Evolutionary conservation across 2,797 vertebrate species (phyloP).

Genomic region (Aeoliscus strigatus): DNA sequence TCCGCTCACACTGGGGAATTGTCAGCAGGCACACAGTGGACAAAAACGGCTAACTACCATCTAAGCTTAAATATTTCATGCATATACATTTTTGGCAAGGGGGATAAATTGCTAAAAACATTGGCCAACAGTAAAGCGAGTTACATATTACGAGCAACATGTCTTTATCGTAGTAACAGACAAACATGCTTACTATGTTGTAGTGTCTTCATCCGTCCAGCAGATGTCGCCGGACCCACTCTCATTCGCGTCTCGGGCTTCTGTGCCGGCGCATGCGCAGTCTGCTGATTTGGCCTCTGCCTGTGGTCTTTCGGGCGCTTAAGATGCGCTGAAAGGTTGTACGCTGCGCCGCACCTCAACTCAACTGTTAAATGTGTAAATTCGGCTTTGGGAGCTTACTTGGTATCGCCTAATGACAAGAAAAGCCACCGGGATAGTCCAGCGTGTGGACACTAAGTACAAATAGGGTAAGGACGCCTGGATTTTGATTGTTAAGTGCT

Average conservation of each 20-base stretch:
- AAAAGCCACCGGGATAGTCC: constrained; percentile 9
- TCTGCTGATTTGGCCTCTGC: constrained; percentile 61
- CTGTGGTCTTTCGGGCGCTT: constrained; percentile 59
- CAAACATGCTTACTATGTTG: not conserved
- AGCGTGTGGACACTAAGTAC: constrained; percentile 3
- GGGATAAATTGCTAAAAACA: no score
- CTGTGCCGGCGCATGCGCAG: constrained; percentile 56
- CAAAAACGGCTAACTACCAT: no score
- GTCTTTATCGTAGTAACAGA: no score
- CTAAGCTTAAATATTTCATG: no score
- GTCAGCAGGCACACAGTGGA: not conserved
- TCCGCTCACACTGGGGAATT: not conserved
- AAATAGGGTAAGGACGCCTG: constrained; percentile 17
- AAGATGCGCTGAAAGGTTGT: constrained; percentile 55
- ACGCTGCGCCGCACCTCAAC: constrained; percentile 34
- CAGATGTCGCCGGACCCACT: constrained; percentile 33
- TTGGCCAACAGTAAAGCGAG: no score
- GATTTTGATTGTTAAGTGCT: constrained; percentile 7
- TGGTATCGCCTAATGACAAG: constrained; percentile 22
- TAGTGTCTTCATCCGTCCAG: constrained; percentile 17
- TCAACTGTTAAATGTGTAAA: constrained; percentile 33
- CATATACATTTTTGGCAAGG: no score
- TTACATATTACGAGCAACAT: no score
- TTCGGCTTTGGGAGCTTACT: constrained; percentile 27
- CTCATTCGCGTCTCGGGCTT: not conserved